These are phyloP conservation scores for Magallana ariakensis DNA, from an alignment of 1,140 invertebrate species.

Conservation along the genomic window DNA sequence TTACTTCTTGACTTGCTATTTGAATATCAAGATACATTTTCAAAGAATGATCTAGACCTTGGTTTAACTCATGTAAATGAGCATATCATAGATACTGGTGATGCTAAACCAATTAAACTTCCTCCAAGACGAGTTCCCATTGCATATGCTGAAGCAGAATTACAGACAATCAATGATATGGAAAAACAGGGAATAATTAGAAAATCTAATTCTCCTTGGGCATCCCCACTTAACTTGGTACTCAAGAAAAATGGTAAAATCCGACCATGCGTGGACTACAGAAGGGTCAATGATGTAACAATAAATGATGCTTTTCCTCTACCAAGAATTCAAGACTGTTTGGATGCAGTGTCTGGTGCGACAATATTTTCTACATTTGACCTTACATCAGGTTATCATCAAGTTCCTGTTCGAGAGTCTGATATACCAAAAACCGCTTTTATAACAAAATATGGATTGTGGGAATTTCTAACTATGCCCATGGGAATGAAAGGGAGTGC, in stretches of 20 bases:
- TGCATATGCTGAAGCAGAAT: background rate
- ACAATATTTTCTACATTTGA: constrained; percentile 29
- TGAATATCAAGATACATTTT: no score
- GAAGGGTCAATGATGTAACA: background rate
- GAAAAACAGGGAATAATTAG: background rate
- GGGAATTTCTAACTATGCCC: constrained; percentile 51
- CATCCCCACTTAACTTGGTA: no score
- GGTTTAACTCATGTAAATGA: no score
- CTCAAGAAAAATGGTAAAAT: no score
- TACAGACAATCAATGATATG: background rate
- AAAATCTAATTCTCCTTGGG: no score
- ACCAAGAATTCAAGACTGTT: constrained; percentile 14
- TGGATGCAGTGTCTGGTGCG: constrained; percentile 30
- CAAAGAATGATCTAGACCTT: no score
- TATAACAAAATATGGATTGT: constrained; percentile 43
- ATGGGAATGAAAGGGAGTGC: constrained; percentile 45
- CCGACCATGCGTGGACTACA: no score
- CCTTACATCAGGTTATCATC: constrained; percentile 49
- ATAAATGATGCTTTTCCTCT: constrained; percentile 16
- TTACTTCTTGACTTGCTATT: no score
- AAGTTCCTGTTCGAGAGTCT: constrained; percentile 43
- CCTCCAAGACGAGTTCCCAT: background rate
- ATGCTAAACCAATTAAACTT: no score
- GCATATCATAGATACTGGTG: no score
- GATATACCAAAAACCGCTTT: constrained; percentile 46